Evolutionary conservation across 2,113 vertebrate genomes (phyloP), one percentile per base, ranked within the genome.

Genomic region (Redunca redunca): DNA sequence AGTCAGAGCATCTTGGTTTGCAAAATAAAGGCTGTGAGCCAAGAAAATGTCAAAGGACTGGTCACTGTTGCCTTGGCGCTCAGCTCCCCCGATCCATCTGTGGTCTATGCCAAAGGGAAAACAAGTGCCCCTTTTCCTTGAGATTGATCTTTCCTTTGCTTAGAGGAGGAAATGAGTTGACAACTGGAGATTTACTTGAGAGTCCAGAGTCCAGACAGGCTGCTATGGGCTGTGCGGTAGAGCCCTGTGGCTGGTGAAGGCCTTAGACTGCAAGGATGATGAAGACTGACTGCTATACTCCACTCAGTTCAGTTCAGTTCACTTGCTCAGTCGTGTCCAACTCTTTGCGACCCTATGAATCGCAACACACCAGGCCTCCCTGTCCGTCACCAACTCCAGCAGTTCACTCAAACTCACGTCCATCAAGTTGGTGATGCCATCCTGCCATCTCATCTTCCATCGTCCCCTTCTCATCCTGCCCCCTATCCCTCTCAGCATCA

Each of bases 171-270:
- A 97, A 48, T 57, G 48, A 85, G 48, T 84, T 28, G 17, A 16
- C 26, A 48, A 23, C 53, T 78, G 7, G 3, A 33, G 40, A 28
- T 67, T 48, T 21, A n/a, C 67, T 67, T 13, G 10, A 40, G 25
- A 46, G 36, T 43, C 6, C 16, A 33, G 36, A 8, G 14, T 17
- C 7, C 25, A 62, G 80, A 78, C 3, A 36, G 64, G 30, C 7
- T 48, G 55, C 91, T 0, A 4, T 10, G 4, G 48, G 40, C 36
- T 2, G n/a, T 21, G 5, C 0, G 25, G 30, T 36, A 2, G 58
- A 17, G 46, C n/a, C 83, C 36, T 23, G 62, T 26, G 15, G 53
- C 21, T n/a, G 85, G 28, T 71, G 43, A 77, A 23, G 48, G 14
- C 57, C 81, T 67, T 80, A 95, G 67, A 90, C 43, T 48, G 94